Percentiles rank a stretch among this genome's conserved stretches.
These are phyloP conservation scores for Capitella teleta DNA, from an alignment of 1,140 invertebrate genomes.

Conservation along the genomic window DNA sequence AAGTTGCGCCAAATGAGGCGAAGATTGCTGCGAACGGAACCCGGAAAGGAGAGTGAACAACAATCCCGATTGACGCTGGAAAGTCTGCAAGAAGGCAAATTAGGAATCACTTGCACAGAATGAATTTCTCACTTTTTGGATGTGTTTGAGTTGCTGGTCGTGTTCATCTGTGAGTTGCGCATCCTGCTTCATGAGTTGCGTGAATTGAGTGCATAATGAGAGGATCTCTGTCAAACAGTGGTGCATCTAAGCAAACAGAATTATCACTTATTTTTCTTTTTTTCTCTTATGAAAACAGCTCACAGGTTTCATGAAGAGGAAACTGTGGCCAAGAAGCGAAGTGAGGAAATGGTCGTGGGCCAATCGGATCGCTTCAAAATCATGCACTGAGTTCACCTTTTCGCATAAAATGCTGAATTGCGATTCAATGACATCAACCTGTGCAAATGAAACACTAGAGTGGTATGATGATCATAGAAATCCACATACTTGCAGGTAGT, in stretches of 20 bases:
- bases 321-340: conserved; percentile 34
- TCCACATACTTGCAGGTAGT: conserved; percentile 66
- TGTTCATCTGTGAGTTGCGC: conserved; percentile 17
- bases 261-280: neutral
- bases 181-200: conserved; percentile 18
- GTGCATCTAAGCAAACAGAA: conserved; percentile 18
- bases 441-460: conserved; percentile 1
- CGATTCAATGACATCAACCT: conserved; percentile 43
- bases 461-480: neutral
- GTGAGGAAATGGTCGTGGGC: conserved; percentile 61
- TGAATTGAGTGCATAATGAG: conserved; percentile 27
- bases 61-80: conserved; percentile 34
- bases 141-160: conserved; percentile 15
- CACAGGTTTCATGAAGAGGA: conserved; percentile 38
- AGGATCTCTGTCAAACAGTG: conserved; percentile 32
- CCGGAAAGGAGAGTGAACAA: conserved; percentile 36
- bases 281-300: conserved; percentile 13
- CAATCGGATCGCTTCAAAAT: conserved; percentile 71
- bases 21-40: conserved; percentile 31
- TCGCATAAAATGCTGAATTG: conserved; percentile 55
- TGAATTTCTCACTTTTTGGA: conserved; percentile 18
- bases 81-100: conserved; percentile 16
- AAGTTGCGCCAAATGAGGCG: conserved; percentile 38
- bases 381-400: conserved; percentile 58
- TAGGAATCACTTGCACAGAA: neutral